A percentile compares a stretch with the other conserved stretches of the same genome.
Evolutionary conservation across 2,113 vertebrate species (phyloP).

Genomic region (Malaclemys terrapin): DNA sequence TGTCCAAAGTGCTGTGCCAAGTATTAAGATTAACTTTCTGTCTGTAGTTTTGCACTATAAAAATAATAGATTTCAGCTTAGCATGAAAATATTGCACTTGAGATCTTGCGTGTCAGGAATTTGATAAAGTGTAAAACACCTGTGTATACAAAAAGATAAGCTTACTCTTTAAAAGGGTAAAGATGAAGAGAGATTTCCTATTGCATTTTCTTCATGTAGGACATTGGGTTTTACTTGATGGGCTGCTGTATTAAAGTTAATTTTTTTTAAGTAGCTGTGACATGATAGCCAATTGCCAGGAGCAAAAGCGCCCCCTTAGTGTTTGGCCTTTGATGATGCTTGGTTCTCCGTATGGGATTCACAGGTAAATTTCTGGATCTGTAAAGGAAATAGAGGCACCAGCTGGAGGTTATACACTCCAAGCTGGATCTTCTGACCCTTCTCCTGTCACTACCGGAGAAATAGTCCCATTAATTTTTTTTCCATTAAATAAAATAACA

Average conservation of each 20-base stretch:
- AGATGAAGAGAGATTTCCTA: neutral
- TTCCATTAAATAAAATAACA: neutral
- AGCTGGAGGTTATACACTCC: neutral
- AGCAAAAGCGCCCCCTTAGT: neutral
- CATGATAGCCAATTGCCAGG: neutral
- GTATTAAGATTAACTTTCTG: neutral
- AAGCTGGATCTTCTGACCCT: neutral
- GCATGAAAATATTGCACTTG: neutral
- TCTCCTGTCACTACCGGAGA: neutral
- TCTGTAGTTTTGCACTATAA: neutral
- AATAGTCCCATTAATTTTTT: neutral
- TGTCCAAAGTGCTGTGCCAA: constrained; percentile 31
- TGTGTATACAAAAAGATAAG: neutral
- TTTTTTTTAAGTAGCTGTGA: neutral
- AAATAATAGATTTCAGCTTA: neutral
- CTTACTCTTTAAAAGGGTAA: neutral
- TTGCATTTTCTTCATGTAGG: neutral
- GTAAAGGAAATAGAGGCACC: neutral
- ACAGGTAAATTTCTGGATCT: neutral
- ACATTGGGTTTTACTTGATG: neutral
- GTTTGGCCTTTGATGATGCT: neutral
- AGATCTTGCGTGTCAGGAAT: neutral
- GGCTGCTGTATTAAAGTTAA: neutral
- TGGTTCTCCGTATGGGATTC: neutral
- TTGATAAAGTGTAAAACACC: neutral